Conservation (phyloP, 2,113 vertebrate genomes). For the Cryptotis parvus region DNA sequence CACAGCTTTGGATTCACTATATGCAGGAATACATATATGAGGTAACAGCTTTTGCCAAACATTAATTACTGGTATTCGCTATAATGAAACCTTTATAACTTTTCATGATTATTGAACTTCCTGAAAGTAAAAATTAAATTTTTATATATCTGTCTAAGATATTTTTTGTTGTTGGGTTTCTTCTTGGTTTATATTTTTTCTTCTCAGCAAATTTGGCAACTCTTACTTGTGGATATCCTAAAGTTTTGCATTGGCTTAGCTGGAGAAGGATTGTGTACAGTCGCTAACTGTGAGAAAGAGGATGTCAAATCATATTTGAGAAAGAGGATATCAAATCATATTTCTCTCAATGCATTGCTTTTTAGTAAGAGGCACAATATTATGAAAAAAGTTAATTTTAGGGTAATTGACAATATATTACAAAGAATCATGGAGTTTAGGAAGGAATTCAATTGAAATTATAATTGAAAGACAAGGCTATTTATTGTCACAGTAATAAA, state of each 20-base stretch:
- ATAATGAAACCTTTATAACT: background rate
- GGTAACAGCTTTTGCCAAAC: too few relatives aligned
- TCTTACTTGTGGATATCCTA: background rate
- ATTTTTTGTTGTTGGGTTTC: background rate
- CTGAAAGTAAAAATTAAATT: background rate
- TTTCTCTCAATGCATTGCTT: background rate
- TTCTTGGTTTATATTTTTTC: too few relatives aligned
- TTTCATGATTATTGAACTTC: background rate
- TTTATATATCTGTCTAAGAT: background rate
- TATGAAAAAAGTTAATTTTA: background rate
- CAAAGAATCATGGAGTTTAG: background rate
- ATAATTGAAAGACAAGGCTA: background rate
- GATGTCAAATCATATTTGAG: background rate
- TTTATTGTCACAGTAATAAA: background rate
- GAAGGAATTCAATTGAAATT: background rate
- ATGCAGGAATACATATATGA: too few relatives aligned
- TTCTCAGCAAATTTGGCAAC: too few relatives aligned
- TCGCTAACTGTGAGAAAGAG: background rate
- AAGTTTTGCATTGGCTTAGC: background rate
- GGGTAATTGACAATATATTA: background rate
- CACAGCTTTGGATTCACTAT: background rate
- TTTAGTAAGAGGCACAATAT: background rate
- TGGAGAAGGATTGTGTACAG: background rate
- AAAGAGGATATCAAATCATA: background rate
- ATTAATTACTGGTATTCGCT: background rate